These are phyloP conservation scores for Petrolisthes cinctipes DNA, from an alignment of 2,888 invertebrate genomes.

Conservation along the genomic window DNA sequence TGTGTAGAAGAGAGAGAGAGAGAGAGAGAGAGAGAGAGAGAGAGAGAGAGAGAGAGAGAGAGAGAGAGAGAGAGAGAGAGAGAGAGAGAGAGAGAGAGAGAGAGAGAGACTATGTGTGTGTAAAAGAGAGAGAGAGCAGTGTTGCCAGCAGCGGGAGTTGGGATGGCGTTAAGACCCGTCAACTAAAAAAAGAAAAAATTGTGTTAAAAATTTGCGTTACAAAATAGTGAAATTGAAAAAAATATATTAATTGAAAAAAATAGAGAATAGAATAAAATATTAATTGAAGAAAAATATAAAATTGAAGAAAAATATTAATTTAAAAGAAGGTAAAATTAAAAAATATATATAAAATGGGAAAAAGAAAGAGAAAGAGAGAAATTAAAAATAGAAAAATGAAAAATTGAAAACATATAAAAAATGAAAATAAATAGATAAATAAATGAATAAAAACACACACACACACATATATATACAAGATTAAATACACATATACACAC, in stretches of 20 bases:
- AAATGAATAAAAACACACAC: too few species aligned
- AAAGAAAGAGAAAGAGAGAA: background rate
- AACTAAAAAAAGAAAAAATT: background rate
- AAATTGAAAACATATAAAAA: too few species aligned
- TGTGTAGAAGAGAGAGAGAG: background rate
- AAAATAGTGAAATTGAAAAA: too few species aligned
- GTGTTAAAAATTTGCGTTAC: background rate
- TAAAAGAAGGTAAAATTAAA: background rate
- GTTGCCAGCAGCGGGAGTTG: background rate
- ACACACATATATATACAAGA: too few species aligned
- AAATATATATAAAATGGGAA: background rate
- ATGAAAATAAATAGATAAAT: too few species aligned
- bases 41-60: background rate
- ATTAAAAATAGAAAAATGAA: conserved; percentile 4
- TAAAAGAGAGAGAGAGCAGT: background rate
- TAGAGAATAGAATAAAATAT: background rate
- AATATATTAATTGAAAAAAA: too few species aligned
- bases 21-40: background rate
- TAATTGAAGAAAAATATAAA: background rate
- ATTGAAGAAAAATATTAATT: background rate
- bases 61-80: background rate
- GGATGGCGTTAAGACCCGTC: background rate
- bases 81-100: background rate
- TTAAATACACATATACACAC: too few species aligned
- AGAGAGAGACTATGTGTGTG: too few species aligned